phyloP scores from a whole-genome alignment of 2,113 vertebrate genomes.

The Anser cygnoides region DNA sequence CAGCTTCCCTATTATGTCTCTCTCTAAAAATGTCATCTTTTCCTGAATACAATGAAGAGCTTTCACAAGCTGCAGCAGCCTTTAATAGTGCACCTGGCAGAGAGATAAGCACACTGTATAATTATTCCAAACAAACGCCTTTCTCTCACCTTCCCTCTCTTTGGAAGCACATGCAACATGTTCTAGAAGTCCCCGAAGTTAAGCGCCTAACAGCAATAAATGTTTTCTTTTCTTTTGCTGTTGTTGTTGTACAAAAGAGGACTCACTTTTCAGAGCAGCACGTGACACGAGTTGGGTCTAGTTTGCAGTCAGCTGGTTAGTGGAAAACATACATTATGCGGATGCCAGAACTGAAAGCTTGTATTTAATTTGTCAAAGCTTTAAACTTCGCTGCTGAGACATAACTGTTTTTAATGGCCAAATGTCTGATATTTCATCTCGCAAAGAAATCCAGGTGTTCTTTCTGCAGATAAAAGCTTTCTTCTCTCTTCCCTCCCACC shows the following conservation, averaged over 20 bases:
- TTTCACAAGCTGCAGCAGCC: slow-evolving; percentile 41
- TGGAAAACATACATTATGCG: slow-evolving; percentile 25
- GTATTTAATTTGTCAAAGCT: slow-evolving; percentile 49
- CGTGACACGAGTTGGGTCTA: not conserved
- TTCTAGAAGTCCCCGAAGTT: slow-evolving; percentile 23
- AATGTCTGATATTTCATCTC: not conserved
- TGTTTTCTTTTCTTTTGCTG: slow-evolving; percentile 41
- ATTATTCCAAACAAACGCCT: slow-evolving; percentile 41
- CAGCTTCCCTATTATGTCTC: slow-evolving; percentile 14
- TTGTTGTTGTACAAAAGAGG: slow-evolving; percentile 41
- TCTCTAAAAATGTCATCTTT: slow-evolving; percentile 52
- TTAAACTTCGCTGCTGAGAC: slow-evolving; percentile 10
- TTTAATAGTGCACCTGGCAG: slow-evolving; percentile 44
- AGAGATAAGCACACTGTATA: not conserved
- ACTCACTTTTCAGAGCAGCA: slow-evolving; percentile 29
- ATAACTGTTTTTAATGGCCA: slow-evolving; percentile 9
- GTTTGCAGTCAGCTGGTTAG: not conserved
- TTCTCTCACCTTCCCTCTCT: slow-evolving; percentile 39
- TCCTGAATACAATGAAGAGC: slow-evolving; percentile 44
- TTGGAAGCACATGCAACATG: not conserved
- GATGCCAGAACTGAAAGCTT: slow-evolving; percentile 44
- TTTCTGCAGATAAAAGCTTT: not conserved
- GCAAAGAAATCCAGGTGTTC: slow-evolving; percentile 31
- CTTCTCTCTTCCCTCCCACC: not conserved
- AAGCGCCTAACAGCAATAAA: not conserved